These are phyloP conservation scores for Sipha maydis DNA, from an alignment of 2,888 invertebrate genomes.

Conservation along the genomic window DNA sequence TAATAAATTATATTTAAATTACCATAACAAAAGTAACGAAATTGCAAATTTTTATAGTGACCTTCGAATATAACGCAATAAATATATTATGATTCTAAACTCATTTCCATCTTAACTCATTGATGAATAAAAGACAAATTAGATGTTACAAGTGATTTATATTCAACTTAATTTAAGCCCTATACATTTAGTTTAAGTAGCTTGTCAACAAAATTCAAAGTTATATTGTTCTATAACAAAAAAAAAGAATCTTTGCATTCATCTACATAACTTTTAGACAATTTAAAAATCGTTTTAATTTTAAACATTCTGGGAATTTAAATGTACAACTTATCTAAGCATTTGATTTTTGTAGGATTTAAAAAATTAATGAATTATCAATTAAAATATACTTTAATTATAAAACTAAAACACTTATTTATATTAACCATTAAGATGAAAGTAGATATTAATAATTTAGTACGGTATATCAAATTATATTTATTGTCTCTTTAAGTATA, in stretches of 20 bases:
- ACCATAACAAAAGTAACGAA: not conserved
- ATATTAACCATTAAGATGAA: too few species aligned
- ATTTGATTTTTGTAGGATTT: not conserved
- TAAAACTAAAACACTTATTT: too few species aligned
- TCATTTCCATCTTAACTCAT: not conserved
- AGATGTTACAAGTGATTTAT: not conserved
- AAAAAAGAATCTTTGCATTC: too few species aligned
- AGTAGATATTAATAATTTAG: too few species aligned
- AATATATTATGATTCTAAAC: not conserved
- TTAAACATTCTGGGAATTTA: not conserved
- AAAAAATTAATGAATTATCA: not conserved
- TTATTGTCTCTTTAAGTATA: too few species aligned
- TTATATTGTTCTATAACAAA: not conserved
- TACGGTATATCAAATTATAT: too few species aligned
- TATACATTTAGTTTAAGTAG: not conserved
- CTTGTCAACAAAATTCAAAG: not conserved
- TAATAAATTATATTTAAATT: not conserved
- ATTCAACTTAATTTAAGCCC: not conserved
- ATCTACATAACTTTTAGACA: too few species aligned
- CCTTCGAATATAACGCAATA: slow-evolving; percentile 17
- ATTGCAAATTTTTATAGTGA: not conserved
- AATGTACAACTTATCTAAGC: not conserved
- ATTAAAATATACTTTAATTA: not conserved
- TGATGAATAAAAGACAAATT: not conserved
- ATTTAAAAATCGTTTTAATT: too few species aligned